Evolutionary conservation across 2,797 vertebrate species (phyloP).

Genomic region (Rhadinocentrus ornatus): DNA sequence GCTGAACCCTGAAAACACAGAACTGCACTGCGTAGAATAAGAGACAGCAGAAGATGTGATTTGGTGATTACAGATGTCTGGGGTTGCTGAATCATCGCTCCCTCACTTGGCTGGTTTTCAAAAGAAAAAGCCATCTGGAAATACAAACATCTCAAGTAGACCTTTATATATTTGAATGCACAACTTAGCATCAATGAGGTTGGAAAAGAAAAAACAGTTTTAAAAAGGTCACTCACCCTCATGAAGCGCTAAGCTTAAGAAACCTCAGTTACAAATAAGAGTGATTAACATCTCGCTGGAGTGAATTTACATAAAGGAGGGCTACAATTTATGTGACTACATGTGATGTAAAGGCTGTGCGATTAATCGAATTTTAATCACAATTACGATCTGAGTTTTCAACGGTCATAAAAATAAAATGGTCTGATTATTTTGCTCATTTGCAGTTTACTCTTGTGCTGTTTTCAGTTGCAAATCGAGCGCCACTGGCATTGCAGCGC

Average conservation of each 20-base stretch:
- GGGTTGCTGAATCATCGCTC: slow-evolving; percentile 63
- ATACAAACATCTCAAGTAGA: slow-evolving; percentile 53
- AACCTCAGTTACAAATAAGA: slow-evolving; percentile 17
- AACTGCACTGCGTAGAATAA: slow-evolving; percentile 56
- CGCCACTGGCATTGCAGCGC: too few relatives aligned
- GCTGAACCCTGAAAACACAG: slow-evolving; percentile 38
- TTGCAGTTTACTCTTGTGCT: too few relatives aligned
- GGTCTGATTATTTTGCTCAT: too few relatives aligned
- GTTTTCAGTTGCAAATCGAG: too few relatives aligned
- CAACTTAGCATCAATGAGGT: slow-evolving; percentile 19
- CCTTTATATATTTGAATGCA: slow-evolving; percentile 28
- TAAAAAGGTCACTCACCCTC: slow-evolving; percentile 37
- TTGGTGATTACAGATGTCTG: slow-evolving; percentile 62
- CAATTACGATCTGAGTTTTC: too few relatives aligned
- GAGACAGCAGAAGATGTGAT: slow-evolving; percentile 60
- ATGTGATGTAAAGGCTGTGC: slow-evolving; percentile 8
- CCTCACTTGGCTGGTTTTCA: slow-evolving; percentile 54
- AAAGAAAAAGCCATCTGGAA: slow-evolving; percentile 52
- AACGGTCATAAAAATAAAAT: too few relatives aligned
- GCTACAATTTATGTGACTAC: slow-evolving; percentile 10
- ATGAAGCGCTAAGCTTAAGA: slow-evolving; percentile 15
- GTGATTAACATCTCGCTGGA: slow-evolving; percentile 28
- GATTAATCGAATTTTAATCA: too few relatives aligned
- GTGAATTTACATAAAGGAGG: slow-evolving; percentile 14
- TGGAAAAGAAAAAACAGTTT: slow-evolving; percentile 20